Base-by-base conservation (phyloP, 1,140 invertebrate genomes). In the Brachionus plicatilis region DNA sequence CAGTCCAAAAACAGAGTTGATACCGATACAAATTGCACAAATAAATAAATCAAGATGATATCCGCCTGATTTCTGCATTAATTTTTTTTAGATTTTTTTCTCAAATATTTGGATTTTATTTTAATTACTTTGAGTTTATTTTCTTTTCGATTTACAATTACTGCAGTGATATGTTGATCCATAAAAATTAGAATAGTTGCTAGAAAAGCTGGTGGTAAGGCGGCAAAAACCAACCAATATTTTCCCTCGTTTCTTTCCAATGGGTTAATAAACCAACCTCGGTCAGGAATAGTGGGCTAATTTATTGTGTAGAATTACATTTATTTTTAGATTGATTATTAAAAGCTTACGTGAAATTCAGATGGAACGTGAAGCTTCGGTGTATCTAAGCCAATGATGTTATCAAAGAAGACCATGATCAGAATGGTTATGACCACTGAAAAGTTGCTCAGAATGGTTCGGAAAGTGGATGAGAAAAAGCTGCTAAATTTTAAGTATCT, bases 131-230 rank as follows among this genome's bases (percentile, higher is more conserved):
- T 95, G 50, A 99, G 90, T 90, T 99, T 99, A 89, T 99, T 96
- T 90, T 99, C 97, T 90, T 97, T 98, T 53, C 97, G 92, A 89
- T 99, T 99, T 9, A 99, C 93, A 88, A 99, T 99, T 29, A 99
- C 97, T 80, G 96, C 95, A 1, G 97, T 98, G 84, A 99, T 99
- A 91, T 99, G 97, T 89, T 99, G 97, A 92, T 99, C 97, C 96
- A 99, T 99, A 90, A 99, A 99, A 87, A 99, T 96, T 7, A 99
- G 91, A 87, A 99, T 99, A 14, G 95, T 97, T 33, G 95, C 96
- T 14, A 99, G 90, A 6, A 99, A 89, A 68, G 97, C 96, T 1
- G 97, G 97, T 37, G 97, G 89, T 37, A 94, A 86, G 4, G 96
- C 95, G 3, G 94, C 91, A 3, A 95, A 87, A 2, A 93, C 90